Evolutionary conservation across 2,113 vertebrate genomes (phyloP).

Genomic region (Silurus meridionalis): DNA sequence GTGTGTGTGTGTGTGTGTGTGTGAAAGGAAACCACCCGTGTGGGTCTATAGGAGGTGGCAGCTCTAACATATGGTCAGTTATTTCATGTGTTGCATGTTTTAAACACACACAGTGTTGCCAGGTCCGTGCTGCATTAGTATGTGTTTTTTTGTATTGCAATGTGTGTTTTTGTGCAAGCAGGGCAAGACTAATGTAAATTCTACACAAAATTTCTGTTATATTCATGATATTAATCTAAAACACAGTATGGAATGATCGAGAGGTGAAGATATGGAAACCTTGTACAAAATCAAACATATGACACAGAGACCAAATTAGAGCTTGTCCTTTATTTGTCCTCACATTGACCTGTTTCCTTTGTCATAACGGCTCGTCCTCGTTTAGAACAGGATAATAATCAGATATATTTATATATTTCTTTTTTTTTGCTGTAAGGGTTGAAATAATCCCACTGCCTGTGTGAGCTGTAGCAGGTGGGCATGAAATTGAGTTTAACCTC

Average conservation of each 20-base stretch:
- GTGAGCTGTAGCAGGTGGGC: slow-evolving; percentile 49
- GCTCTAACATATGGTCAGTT: slow-evolving; percentile 53
- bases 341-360: slow-evolving; percentile 35
- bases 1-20: slow-evolving; percentile 20
- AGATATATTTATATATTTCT: neutral
- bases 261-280: neutral
- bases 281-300: neutral
- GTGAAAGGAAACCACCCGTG: neutral
- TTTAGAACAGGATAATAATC: neutral
- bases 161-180: neutral
- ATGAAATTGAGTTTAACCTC: slow-evolving; percentile 54
- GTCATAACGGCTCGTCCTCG: neutral
- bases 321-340: neutral
- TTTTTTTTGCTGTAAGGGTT: slow-evolving; percentile 27
- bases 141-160: neutral
- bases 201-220: neutral
- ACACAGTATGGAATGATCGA: neutral
- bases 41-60: slow-evolving; percentile 46
- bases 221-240: neutral
- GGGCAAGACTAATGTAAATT: neutral
- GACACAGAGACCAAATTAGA: neutral
- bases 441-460: slow-evolving; percentile 34
- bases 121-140: neutral
- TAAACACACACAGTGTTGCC: neutral
- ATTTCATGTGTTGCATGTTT: slow-evolving; percentile 38